Evolutionary conservation across 2,797 vertebrate species (phyloP).

Genomic region (Fringilla coelebs): DNA sequence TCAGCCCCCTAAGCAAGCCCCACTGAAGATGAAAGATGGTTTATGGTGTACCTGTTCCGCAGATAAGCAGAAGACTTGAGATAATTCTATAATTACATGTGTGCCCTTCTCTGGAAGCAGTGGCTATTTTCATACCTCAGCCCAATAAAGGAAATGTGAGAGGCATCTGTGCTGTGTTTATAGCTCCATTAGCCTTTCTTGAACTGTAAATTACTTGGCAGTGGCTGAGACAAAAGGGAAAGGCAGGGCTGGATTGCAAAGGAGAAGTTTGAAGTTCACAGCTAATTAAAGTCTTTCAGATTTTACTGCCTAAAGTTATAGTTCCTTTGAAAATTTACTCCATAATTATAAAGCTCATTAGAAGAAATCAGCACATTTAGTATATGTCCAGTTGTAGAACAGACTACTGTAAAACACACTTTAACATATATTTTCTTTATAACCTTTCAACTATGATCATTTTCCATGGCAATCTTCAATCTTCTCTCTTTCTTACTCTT

Average conservation of each 20-base stretch:
- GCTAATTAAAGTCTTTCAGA: conserved; percentile 14
- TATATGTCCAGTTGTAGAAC: neutral
- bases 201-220: conserved; percentile 67
- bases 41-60: neutral
- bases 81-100: neutral
- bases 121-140: conserved; percentile 48
- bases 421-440: neutral
- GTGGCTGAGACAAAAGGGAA: conserved; percentile 17
- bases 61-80: neutral
- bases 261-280: neutral
- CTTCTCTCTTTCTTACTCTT: neutral
- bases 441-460: neutral
- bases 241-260: conserved; percentile 18
- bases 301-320: conserved; percentile 29
- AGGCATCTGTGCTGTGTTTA: conserved; percentile 61
- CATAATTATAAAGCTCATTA: conserved; percentile 32
- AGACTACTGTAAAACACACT: neutral
- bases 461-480: neutral
- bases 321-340: neutral
- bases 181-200: conserved; percentile 59
- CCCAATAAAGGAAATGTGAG: conserved; percentile 44
- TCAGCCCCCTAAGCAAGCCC: neutral
- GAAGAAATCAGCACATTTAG: neutral
- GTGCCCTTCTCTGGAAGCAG: neutral
- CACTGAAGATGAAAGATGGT: neutral